Evolutionary conservation across 2,797 vertebrate genomes (phyloP).

Genomic region (Macropus fuliginosus): DNA sequence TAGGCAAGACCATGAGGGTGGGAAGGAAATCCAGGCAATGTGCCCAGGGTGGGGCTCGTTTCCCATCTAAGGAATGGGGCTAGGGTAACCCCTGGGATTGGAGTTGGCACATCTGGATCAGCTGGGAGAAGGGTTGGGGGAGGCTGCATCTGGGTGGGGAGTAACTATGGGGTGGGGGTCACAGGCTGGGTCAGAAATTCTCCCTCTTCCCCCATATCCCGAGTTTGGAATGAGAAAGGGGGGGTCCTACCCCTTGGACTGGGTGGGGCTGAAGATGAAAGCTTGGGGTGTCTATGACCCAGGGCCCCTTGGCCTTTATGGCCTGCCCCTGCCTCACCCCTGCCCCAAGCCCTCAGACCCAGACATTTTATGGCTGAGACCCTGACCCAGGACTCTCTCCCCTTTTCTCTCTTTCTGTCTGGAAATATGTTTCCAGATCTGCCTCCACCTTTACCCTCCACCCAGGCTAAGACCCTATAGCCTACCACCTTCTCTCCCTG

Average conservation of each 20-base stretch:
- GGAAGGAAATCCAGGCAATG: constrained; percentile 80
- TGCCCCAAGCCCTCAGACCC: neutral
- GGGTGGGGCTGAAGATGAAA: neutral
- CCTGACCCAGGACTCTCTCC: neutral
- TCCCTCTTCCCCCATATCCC: neutral
- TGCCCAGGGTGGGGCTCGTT: constrained; percentile 45
- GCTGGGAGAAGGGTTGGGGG: neutral
- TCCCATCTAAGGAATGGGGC: neutral
- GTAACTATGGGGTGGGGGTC: neutral
- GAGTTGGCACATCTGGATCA: neutral
- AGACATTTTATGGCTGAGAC: neutral
- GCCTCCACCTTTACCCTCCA: fast-evolving
- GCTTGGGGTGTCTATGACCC: neutral
- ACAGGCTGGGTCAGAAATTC: neutral
- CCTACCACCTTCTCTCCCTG: neutral
- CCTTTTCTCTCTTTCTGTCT: neutral
- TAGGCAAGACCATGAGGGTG: constrained; percentile 72
- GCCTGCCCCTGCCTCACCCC: too few species aligned
- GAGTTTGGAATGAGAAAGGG: neutral
- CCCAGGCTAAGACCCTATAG: neutral
- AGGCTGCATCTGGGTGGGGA: neutral
- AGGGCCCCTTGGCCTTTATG: neutral
- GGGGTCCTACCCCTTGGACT: neutral
- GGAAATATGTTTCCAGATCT: neutral
- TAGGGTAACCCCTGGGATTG: neutral